A percentile compares a stretch with the other conserved stretches of the same genome.
Conservation (phyloP, 1,140 invertebrate genomes). For the Magallana gigas region DNA sequence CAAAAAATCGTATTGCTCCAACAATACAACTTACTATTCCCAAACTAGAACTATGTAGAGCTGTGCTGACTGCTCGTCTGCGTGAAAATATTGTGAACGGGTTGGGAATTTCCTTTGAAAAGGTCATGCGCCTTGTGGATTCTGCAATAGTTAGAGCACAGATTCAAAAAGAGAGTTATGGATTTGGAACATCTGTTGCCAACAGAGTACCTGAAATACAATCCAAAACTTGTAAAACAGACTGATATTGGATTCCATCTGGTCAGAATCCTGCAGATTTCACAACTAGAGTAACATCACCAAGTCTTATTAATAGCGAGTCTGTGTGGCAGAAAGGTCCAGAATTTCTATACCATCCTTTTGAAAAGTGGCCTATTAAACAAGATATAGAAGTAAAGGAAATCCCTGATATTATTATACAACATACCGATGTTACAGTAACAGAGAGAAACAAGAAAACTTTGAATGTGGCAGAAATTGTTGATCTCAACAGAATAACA, state of each 20-base stretch:
- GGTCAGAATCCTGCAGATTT: slow-evolving; percentile 37
- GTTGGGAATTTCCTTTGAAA: slow-evolving; percentile 34
- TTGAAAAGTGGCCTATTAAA: too few relatives aligned
- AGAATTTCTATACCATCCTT: too few relatives aligned
- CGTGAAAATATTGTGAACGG: slow-evolving; percentile 29
- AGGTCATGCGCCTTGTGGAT: slow-evolving; percentile 38
- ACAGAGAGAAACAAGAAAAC: too few relatives aligned
- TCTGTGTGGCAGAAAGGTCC: too few relatives aligned
- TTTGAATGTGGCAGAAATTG: too few relatives aligned
- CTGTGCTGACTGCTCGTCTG: slow-evolving; percentile 33
- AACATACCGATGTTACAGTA: too few relatives aligned
- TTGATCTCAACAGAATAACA: slow-evolving; percentile 10
- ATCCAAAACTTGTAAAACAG: slow-evolving; percentile 16
- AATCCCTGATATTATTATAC: too few relatives aligned
- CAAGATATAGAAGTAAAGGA: too few relatives aligned
- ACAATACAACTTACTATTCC: slow-evolving; percentile 39
- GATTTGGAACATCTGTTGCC: slow-evolving; percentile 50
- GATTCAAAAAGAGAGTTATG: slow-evolving; percentile 47
- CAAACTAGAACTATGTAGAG: slow-evolving; percentile 43
- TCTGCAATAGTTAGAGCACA: slow-evolving; percentile 34
- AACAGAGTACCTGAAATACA: slow-evolving; percentile 44
- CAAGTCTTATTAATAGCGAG: too few relatives aligned
- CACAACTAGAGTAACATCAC: too few relatives aligned
- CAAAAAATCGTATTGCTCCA: slow-evolving; percentile 49
- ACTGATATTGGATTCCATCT: slow-evolving; percentile 43